Evolutionary conservation across 2,113 vertebrate species (phyloP), one percentile per base, ranked within the genome.

Genomic region (Bubo blakistoni): DNA sequence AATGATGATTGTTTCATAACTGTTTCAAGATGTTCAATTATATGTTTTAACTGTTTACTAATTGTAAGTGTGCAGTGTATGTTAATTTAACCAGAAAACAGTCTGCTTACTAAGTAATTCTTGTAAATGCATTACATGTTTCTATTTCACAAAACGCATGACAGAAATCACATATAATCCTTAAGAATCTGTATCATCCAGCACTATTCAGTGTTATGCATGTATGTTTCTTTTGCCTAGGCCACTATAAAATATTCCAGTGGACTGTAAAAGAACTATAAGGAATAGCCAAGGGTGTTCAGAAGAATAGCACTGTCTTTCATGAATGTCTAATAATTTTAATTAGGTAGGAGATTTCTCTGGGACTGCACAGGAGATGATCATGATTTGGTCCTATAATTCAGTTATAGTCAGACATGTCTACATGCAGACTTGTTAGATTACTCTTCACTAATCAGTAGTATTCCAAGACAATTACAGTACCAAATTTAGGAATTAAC

Each of bases 41-140:
- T 69, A 77, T 93, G 95, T 95, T 96, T 73, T 94, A 91, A 91
- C n/a, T 88, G 93, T 91, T 92, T 57, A 89, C 66, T 92, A 86
- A 88, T 34, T 86, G 62, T 94, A 82, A 96, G 59, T 87, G 91
- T 95, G 92, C 91, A 66, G 12, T 94, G 78, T 94, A 66, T 87
- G 95, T 95, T 89, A 96, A 86, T 81, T 67, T 92, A 91, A 94
- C 73, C 62, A 82, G 70, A 92, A 61, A 92, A 61, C 69, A 87
- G 92, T 94, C 86, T 92, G 92, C 86, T 95, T 87, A 92, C 52
- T 78, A 83, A 96, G 88, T 77, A 92, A 82, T 87, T 91, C 27
- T 82, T 95, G 90, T 94, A 81, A 94, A 47, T 81, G 91, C 91
- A 92, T 70, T 91, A 66, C n/a, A 47, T 77, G 86, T 91, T 87